These are phyloP conservation scores for Drosophila cardini DNA, from an alignment of 1,140 invertebrate species.

Conservation along the genomic window DNA sequence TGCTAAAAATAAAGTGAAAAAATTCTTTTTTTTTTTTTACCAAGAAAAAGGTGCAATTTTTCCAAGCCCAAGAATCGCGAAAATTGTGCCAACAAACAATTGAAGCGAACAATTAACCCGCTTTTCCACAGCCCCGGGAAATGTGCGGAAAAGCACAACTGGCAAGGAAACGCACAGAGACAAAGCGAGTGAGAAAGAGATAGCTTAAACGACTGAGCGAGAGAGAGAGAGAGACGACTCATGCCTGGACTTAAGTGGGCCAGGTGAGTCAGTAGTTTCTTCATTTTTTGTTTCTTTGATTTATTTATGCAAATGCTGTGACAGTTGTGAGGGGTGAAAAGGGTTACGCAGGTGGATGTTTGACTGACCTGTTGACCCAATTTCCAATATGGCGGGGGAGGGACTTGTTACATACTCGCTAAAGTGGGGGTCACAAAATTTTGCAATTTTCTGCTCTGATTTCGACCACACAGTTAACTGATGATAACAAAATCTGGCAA, in stretches of 20 bases:
- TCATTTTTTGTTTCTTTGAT: conserved; percentile 22
- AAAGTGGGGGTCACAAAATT: conserved; percentile 8
- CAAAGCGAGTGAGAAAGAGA: conserved; percentile 23
- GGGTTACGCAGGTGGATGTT: background rate
- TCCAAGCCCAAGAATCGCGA: conserved; percentile 45
- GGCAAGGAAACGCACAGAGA: conserved; percentile 7
- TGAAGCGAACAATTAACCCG: conserved; percentile 37
- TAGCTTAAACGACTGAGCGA: background rate
- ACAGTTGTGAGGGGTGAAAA: background rate
- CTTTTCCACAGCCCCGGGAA: conserved; percentile 16
- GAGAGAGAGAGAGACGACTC: conserved; percentile 7
- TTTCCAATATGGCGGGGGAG: background rate
- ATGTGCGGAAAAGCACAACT: conserved; percentile 29
- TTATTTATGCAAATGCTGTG: conserved; percentile 47
- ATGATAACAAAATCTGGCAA: background rate
- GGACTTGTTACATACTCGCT: background rate
- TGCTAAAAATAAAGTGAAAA: conserved; percentile 41
- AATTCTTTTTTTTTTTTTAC: conserved; percentile 71
- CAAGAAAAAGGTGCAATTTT: conserved; percentile 38
- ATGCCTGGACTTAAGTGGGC: conserved; percentile 24
- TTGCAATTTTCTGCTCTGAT: background rate
- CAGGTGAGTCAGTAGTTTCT: conserved; percentile 24
- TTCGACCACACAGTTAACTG: background rate
- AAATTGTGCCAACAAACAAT: conserved; percentile 34
- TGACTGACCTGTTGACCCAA: conserved; percentile 40